Percentiles rank a stretch among this genome's conserved stretches.
Evolutionary conservation across 2,888 invertebrate species (phyloP).

Genomic region (Brachyptera risi): DNA sequence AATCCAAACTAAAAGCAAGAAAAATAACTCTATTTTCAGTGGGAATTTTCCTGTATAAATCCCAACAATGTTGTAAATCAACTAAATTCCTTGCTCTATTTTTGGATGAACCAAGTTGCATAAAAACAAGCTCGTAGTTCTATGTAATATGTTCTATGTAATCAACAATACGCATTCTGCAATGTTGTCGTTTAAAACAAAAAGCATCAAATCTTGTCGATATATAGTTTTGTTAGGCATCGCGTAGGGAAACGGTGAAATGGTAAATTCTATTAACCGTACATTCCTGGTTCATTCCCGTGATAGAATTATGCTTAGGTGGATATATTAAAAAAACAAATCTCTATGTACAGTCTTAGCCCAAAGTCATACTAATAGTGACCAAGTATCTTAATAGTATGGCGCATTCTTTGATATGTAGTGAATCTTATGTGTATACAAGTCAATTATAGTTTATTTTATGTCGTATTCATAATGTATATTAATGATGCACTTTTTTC

Average conservation of each 20-base stretch:
- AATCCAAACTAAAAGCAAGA: background rate
- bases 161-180: constrained; percentile 3
- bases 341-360: constrained; percentile 1
- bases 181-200: background rate
- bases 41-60: no score
- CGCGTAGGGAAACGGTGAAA: background rate
- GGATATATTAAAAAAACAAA: background rate
- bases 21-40: no score
- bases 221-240: constrained; percentile 5
- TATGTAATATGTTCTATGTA: constrained; percentile 1
- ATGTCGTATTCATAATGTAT: background rate
- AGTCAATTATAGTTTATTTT: constrained; percentile 12
- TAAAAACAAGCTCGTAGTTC: background rate
- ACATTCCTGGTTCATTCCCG: constrained; percentile 6
- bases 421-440: constrained; percentile 3
- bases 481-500: background rate
- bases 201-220: constrained; percentile 9
- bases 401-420: background rate
- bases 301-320: background rate
- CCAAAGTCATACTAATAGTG: background rate
- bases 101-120: background rate
- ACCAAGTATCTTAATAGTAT: background rate
- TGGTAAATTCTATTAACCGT: background rate
- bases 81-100: background rate
- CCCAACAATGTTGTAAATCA: no score